Conservation (phyloP, 2,888 invertebrate species). For the Chrysodeixis includens region DNA sequence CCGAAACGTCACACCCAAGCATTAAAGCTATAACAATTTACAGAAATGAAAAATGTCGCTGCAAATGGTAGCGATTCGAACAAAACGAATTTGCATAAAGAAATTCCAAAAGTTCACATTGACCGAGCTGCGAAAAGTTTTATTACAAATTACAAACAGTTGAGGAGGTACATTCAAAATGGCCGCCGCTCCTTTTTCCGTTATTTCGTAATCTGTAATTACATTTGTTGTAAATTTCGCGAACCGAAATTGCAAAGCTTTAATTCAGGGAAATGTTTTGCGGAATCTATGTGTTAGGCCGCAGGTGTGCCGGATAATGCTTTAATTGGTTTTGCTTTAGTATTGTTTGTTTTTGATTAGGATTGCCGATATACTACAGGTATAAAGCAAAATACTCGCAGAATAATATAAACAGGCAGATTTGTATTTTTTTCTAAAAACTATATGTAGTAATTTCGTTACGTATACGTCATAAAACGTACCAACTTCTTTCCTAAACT, state of each 20-base stretch:
- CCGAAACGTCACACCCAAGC: slow-evolving; percentile 22
- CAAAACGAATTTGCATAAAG: slow-evolving; percentile 46
- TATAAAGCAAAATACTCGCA: background rate
- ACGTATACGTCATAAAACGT: no score
- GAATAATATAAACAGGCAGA: no score
- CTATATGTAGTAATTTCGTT: no score
- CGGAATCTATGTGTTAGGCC: slow-evolving; percentile 14
- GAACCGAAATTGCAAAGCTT: slow-evolving; percentile 33
- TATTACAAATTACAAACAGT: slow-evolving; percentile 51
- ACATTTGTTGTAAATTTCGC: slow-evolving; percentile 35
- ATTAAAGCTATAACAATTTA: slow-evolving; percentile 34
- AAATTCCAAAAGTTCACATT: slow-evolving; percentile 45
- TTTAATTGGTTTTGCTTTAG: slow-evolving; percentile 26
- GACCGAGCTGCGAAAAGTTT: slow-evolving; percentile 43
- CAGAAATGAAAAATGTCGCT: slow-evolving; percentile 44
- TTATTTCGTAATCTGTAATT: slow-evolving; percentile 46
- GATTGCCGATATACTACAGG: background rate
- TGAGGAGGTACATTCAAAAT: slow-evolving; percentile 37
- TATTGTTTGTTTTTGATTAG: slow-evolving; percentile 10
- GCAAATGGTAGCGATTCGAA: slow-evolving; percentile 29
- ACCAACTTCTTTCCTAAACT: background rate
- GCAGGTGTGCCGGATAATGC: slow-evolving; percentile 41
- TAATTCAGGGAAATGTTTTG: slow-evolving; percentile 34
- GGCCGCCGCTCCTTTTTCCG: slow-evolving; percentile 28
- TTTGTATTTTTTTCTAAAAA: no score